These are phyloP conservation scores for Neria commutata DNA, from an alignment of 2,888 invertebrate species.

Conservation along the genomic window DNA sequence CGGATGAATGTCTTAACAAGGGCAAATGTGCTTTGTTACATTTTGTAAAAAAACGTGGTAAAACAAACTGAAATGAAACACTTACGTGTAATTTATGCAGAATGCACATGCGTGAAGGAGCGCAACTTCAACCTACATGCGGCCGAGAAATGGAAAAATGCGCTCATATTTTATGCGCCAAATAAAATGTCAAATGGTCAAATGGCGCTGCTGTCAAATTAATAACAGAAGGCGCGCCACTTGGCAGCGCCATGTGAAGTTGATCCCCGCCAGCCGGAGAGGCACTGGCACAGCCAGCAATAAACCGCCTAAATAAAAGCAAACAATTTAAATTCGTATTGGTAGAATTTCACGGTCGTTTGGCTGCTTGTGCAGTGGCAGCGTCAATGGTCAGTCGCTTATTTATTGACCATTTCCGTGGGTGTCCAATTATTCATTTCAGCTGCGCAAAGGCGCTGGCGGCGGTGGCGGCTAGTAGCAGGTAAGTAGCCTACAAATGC, in stretches of 20 bases:
- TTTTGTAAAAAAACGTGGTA: conserved; percentile 28
- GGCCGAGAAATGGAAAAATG: background rate
- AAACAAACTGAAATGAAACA: background rate
- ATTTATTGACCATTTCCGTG: conserved; percentile 47
- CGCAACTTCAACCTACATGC: too few species aligned
- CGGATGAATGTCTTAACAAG: conserved; percentile 38
- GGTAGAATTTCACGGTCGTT: conserved; percentile 52
- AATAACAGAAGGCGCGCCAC: background rate
- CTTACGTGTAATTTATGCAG: conserved; percentile 16
- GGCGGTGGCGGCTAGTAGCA: too few species aligned
- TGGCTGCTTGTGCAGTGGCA: conserved; percentile 35
- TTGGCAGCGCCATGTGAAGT: background rate
- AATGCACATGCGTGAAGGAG: conserved; percentile 10
- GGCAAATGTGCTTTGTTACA: background rate
- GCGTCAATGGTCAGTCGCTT: conserved; percentile 22
- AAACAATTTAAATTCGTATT: conserved; percentile 36
- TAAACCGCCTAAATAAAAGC: background rate
- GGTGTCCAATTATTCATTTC: conserved; percentile 42
- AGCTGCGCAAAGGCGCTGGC: background rate
- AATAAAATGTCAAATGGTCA: conserved; percentile 22
- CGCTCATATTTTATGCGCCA: conserved; percentile 20
- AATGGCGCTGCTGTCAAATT: conserved; percentile 7
- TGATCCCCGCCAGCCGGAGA: background rate
- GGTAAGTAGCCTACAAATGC: too few species aligned
- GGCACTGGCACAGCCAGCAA: background rate